These are phyloP conservation scores for Microcebus lehilahytsara DNA, from an alignment of 2,113 vertebrate genomes.

Conservation along the genomic window DNA sequence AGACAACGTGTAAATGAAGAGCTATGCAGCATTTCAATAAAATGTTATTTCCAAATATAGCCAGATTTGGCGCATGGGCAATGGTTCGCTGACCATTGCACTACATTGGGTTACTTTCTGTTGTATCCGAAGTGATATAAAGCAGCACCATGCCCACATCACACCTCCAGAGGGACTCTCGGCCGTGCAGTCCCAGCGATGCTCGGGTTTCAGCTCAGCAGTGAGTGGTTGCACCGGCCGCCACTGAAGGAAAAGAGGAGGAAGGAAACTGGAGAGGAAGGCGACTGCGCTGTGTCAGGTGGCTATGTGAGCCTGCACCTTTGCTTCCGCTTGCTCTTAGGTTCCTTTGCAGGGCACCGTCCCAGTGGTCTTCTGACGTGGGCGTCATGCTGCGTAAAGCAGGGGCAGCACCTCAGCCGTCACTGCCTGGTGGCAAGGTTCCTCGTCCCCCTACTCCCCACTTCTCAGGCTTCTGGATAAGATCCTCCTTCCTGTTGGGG, in stretches of 20 bases:
- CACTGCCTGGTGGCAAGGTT: not conserved
- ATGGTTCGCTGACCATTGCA: not conserved
- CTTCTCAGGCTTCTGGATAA: not conserved
- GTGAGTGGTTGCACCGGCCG: not conserved
- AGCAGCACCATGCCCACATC: too few relatives aligned
- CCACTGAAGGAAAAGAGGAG: not conserved
- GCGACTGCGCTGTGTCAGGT: not conserved
- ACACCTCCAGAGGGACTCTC: not conserved
- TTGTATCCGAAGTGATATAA: not conserved
- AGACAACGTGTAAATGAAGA: not conserved
- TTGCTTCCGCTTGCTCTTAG: not conserved
- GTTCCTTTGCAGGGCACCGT: not conserved
- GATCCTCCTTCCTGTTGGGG: not conserved
- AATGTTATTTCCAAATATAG: not conserved
- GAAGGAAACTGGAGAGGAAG: not conserved
- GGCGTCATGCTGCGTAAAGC: not conserved
- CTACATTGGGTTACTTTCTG: not conserved
- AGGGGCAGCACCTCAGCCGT: not conserved
- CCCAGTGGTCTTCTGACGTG: too few relatives aligned
- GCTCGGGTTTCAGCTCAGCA: not conserved
- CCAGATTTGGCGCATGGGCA: not conserved
- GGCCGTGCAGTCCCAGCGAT: not conserved
- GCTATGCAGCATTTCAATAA: not conserved
- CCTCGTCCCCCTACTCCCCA: too few relatives aligned
- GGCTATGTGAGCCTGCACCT: not conserved